These are phyloP conservation scores for Acleris emargana DNA, from an alignment of 2,888 invertebrate species.

Conservation along the genomic window DNA sequence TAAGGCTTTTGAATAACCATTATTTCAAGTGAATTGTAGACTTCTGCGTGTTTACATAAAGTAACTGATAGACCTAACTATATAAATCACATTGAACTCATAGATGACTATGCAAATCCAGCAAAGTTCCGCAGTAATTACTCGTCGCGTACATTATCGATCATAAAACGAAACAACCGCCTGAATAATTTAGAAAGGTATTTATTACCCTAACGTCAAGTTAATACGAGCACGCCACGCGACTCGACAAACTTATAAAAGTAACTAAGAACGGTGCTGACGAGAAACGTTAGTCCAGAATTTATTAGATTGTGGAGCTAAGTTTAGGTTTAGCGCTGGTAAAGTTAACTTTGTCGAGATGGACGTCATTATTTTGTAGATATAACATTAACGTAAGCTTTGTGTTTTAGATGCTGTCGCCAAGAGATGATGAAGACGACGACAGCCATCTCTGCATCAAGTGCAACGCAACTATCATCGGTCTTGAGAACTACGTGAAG, in stretches of 20 bases:
- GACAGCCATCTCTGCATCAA: slow-evolving; percentile 95
- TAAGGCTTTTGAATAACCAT: too few relatives aligned
- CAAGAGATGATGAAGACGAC: slow-evolving; percentile 87
- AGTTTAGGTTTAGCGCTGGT: neutral
- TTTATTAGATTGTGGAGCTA: neutral
- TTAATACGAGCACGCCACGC: slow-evolving; percentile 68
- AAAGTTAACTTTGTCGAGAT: neutral
- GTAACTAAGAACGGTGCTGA: neutral
- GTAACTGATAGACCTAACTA: slow-evolving; percentile 41
- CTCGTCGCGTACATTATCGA: slow-evolving; percentile 63
- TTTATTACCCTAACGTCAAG: slow-evolving; percentile 69
- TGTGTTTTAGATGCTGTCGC: slow-evolving; percentile 79
- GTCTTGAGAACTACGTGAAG: slow-evolving; percentile 93
- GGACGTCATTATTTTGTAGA: neutral
- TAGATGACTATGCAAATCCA: slow-evolving; percentile 66
- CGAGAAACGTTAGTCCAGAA: neutral
- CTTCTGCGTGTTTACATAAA: neutral
- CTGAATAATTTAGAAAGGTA: slow-evolving; percentile 48
- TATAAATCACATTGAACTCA: slow-evolving; percentile 54
- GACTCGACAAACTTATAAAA: slow-evolving; percentile 5
- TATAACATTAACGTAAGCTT: neutral
- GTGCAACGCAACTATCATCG: slow-evolving; percentile 91
- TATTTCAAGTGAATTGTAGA: neutral
- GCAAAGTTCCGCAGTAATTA: slow-evolving; percentile 59
- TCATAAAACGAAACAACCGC: slow-evolving; percentile 56